Evolutionary conservation across 2,797 vertebrate species (phyloP).

Genomic region (Myotis planiceps): DNA sequence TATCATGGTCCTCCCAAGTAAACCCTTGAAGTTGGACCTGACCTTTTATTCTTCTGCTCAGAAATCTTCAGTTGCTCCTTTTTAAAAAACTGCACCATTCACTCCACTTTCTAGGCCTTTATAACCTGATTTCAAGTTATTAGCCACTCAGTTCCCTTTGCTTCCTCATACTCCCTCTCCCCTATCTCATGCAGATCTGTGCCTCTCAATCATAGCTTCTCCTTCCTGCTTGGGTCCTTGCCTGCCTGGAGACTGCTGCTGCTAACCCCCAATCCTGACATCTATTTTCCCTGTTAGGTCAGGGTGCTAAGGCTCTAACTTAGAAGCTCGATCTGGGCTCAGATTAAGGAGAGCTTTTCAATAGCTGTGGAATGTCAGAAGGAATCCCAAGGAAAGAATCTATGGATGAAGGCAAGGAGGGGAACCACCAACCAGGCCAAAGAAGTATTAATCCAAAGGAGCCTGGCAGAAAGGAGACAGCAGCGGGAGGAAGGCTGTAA

Average conservation of each 20-base stretch:
- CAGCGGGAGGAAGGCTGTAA: background rate
- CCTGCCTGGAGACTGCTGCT: background rate
- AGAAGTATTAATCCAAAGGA: background rate
- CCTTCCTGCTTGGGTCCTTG: background rate
- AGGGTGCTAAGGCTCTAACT: background rate
- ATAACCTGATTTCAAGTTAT: background rate
- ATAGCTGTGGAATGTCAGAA: background rate
- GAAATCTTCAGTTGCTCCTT: background rate
- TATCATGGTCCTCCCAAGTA: background rate
- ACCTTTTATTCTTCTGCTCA: slow-evolving; percentile 5
- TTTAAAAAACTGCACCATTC: background rate
- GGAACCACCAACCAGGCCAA: background rate
- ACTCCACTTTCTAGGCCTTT: background rate
- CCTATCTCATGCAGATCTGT: background rate
- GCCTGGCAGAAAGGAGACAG: background rate
- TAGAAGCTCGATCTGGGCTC: background rate
- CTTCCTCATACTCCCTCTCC: background rate
- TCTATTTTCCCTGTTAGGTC: background rate
- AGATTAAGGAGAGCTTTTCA: background rate
- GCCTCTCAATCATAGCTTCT: background rate
- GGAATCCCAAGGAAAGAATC: background rate
- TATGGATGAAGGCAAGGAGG: background rate
- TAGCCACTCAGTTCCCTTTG: background rate
- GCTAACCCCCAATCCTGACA: background rate
- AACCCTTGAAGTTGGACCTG: background rate